Base-by-base conservation (phyloP, 2,797 vertebrate genomes). In the Cossypha heuglini region DNA sequence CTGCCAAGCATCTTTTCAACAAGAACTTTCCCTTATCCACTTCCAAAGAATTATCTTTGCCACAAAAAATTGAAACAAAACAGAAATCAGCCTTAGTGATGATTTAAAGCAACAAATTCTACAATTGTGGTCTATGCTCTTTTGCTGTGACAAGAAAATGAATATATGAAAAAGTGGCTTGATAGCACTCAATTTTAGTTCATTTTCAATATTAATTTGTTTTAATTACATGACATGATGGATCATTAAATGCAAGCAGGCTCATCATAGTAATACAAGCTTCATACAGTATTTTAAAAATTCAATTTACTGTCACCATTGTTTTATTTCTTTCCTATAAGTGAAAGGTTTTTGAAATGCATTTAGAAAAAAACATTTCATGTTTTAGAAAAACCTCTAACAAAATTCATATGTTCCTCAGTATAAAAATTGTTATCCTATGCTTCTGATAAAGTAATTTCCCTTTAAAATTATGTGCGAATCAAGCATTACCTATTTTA, bases 181-280 rank as follows among this genome's bases (percentile, higher is more conserved):
- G 17, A 77, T 9, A 55, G 61, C 57, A 55, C 42, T 92, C 43
- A 55, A 11, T 71, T 96, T 96, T 67, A 93, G n/a, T 80, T 93
- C 10, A 79, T 72, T 81, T 82, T 88, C 75, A 84, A 33, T 84
- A 96, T 78, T 64, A 88, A 86, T 88, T 83, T 94, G 35, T 82
- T 97, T 96, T 93, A 96, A 91, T 92, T 94, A 88, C 24, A 51
- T 68, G 49, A 94, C 14, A 85, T 75, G 89, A 80, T 25, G 93
- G 54, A 95, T 57, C 42, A 94, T 73, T 86, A 95, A 92, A 91
- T 67, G n/a, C 40, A 85, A 93, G 90, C 24, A 92, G 67, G 48
- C 76, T 96, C 80, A 88, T 87, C 76, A 54, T 11, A 91, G 20
- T 19, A 93, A 90, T 51, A 92, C 66, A 93, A 95, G 77, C 29